Evolutionary conservation across 1,140 invertebrate genomes (phyloP).

Genomic region (Macrostomum lignano): DNA sequence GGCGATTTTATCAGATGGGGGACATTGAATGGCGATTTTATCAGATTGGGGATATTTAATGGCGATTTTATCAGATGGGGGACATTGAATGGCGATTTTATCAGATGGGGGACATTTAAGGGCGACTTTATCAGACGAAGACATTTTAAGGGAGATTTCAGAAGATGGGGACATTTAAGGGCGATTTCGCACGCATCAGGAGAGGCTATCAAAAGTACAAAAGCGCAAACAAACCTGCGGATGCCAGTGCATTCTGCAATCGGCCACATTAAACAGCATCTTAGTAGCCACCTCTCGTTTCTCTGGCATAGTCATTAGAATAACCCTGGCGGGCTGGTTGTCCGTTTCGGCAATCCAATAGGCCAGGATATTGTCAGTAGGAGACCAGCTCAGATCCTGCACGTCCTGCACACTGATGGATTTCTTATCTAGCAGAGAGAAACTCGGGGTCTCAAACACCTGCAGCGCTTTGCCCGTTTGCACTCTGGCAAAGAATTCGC

Average conservation of each 20-base stretch:
- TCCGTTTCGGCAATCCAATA: slow-evolving; percentile 76
- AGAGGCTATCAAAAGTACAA: no score
- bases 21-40: no score
- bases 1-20: no score
- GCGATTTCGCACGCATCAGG: no score
- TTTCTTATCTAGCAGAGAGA: slow-evolving; percentile 67
- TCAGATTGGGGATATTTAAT: no score
- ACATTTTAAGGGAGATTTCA: no score
- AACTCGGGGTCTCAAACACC: slow-evolving; percentile 64
- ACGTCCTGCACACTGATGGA: slow-evolving; percentile 69
- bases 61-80: no score
- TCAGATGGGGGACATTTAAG: no score
- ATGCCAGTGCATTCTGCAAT: slow-evolving; percentile 96
- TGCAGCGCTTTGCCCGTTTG: slow-evolving; percentile 40
- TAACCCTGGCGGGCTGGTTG: slow-evolving; percentile 37
- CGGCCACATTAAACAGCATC: slow-evolving; percentile 84
- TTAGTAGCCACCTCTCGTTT: slow-evolving; percentile 70
- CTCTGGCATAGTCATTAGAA: slow-evolving; percentile 34
- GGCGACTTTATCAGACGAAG: no score
- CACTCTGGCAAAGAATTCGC: slow-evolving; percentile 72
- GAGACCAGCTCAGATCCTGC: slow-evolving; percentile 82
- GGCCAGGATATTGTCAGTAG: slow-evolving; percentile 71
- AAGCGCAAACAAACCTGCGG: slow-evolving; percentile 89
- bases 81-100: no score
- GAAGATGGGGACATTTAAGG: no score